Conservation (phyloP, 1,140 invertebrate genomes). For the Drosophila nigrodunni region DNA sequence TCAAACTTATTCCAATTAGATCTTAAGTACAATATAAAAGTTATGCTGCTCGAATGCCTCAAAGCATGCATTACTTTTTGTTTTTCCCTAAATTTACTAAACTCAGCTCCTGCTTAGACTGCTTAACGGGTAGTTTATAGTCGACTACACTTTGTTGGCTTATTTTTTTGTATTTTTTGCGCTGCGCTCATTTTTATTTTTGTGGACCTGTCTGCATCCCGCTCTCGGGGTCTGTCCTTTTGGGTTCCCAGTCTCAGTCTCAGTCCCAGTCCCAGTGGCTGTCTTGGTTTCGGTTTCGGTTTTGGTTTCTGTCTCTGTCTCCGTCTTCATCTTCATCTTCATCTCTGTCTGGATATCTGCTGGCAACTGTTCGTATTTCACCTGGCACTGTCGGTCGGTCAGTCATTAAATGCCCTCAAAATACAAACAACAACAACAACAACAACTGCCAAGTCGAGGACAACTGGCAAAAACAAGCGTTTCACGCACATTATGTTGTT, state of each 20-base stretch:
- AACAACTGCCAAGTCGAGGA: conserved; percentile 36
- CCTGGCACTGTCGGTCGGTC: conserved; percentile 60
- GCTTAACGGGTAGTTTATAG: too few relatives aligned
- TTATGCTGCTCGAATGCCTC: too few relatives aligned
- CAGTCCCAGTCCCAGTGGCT: conserved; percentile 3
- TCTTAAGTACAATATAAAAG: too few relatives aligned
- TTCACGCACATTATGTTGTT: conserved; percentile 31
- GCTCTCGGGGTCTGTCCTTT: conserved; percentile 55
- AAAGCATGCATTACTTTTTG: too few relatives aligned
- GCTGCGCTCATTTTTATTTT: conserved; percentile 26
- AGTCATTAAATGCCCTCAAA: conserved; percentile 77
- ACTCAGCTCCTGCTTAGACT: too few relatives aligned
- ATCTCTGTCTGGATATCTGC: conserved; percentile 33
- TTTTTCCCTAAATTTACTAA: too few relatives aligned
- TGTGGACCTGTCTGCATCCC: conserved; percentile 64
- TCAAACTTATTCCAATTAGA: too few relatives aligned
- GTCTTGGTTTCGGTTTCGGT: conserved; percentile 33
- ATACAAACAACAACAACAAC: conserved; percentile 46
- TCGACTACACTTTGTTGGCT: conserved; percentile 24
- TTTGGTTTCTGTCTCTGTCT: conserved; percentile 15
- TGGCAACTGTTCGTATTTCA: conserved; percentile 77
- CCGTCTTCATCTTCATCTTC: too few relatives aligned
- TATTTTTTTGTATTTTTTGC: conserved; percentile 44
- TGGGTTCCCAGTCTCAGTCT: conserved; percentile 42
- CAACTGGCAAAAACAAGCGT: conserved; percentile 30